Base-by-base conservation (phyloP, 35 echinoderm and acorn worm species). In the Anneissia japonica region DNA sequence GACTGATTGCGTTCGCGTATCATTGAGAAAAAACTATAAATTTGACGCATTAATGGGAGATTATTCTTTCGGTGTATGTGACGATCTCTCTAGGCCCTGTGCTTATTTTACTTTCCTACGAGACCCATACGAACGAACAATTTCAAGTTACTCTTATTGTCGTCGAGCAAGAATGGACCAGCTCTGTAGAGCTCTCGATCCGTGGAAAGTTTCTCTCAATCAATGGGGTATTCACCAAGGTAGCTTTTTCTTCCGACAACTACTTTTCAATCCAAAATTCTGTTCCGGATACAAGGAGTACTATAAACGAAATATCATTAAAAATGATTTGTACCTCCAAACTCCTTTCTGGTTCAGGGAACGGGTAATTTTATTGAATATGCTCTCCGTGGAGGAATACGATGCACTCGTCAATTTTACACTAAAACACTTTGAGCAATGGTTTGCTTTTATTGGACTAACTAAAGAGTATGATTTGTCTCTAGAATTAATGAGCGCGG, bases 101-200 rank as follows among this genome's bases (percentile, higher is more conserved):
- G 88, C 96, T 0, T 99, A 99, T 81, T 99, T 99, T 76, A 99
- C 96, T 14, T 89, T 94, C 79, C 37, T 99, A 28, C 77, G 96
- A 10, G 86, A 99, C 72, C 96, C 96, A 4, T 99, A 94, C 77
- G 96, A 99, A 36, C 85, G 96, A 30, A 88, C 83, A 0, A 86
- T 99, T 30, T 99, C 96, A 28, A 91, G 92, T 0, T 93, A 94
- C 39, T 55, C 82, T 6, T 99, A 99, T 73, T 99, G 96, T 80
- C 84, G 87, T 29, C 86, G 89, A 28, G 83, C 92, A 29, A 87
- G 85, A 36, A n/a, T 36, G 21, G 96, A 99, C 36, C 96, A 99
- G 75, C 84, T 99, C 3, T 99, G 96, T 74, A 33, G 74, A 29
- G 92, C 92, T 16, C 84, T 90, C 11, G 87, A 87, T 35, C 85